phyloP scores from a whole-genome alignment of 2,113 vertebrate species.

The Toxostoma redivivum region DNA sequence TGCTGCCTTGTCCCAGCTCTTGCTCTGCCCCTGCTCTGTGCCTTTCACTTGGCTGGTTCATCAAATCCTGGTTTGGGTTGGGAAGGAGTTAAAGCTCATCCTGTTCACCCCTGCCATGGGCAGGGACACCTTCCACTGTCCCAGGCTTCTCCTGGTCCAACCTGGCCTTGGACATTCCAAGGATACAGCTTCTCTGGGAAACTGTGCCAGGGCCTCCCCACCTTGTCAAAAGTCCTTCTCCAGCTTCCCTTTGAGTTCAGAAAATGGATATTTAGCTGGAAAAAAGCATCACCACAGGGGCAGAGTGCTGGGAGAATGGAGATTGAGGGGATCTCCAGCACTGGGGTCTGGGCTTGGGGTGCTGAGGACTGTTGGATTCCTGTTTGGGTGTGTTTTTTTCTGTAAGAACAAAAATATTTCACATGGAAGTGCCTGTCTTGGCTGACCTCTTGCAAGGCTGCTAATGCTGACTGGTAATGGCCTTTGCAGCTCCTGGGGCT shows the following conservation, averaged over 20 bases:
- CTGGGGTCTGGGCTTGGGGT: neutral
- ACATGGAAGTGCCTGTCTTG: constrained; percentile 49
- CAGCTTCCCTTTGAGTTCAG: neutral
- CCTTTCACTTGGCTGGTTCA: neutral
- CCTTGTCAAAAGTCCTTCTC: neutral
- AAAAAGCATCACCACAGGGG: fast-evolving
- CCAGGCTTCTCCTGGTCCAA: neutral
- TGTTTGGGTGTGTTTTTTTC: neutral
- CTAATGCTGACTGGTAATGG: constrained; percentile 13
- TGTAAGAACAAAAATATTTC: constrained; percentile 1
- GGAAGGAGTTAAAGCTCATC: neutral
- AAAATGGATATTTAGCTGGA: neutral
- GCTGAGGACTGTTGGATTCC: neutral
- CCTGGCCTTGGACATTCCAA: neutral
- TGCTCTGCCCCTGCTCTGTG: neutral
- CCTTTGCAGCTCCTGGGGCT: constrained; percentile 57
- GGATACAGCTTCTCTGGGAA: neutral
- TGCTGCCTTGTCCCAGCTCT: neutral
- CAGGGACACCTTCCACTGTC: neutral
- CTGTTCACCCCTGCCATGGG: neutral
- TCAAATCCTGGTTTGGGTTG: neutral
- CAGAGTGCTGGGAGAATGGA: neutral
- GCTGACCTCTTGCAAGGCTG: constrained; percentile 32
- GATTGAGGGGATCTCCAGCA: neutral
- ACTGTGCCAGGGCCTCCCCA: fast-evolving